These are phyloP conservation scores for Zaprionus lachaisei DNA, from an alignment of 1,140 invertebrate species.

Conservation along the genomic window DNA sequence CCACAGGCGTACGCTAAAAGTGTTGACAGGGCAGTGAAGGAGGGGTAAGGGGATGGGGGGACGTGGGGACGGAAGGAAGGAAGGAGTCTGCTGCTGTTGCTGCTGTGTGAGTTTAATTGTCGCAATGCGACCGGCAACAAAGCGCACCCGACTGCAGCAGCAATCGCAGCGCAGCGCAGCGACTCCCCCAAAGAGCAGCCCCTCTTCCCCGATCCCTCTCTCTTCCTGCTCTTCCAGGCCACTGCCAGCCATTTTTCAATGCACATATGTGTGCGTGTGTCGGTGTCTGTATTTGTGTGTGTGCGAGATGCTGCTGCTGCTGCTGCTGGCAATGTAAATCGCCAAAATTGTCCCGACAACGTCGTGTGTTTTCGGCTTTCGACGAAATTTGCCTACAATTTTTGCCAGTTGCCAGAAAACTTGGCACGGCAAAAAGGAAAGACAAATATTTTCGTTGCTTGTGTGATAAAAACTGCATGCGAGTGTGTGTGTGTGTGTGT, in stretches of 20 bases:
- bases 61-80: not conserved
- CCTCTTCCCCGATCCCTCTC: not conserved
- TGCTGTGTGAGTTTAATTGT: slow-evolving; percentile 65
- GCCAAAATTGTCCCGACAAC: slow-evolving; percentile 57
- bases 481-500: slow-evolving; percentile 13
- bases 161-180: slow-evolving; percentile 36
- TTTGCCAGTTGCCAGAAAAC: slow-evolving; percentile 57
- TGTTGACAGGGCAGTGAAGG: slow-evolving; percentile 27
- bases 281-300: slow-evolving; percentile 1
- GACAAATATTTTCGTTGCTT: slow-evolving; percentile 69
- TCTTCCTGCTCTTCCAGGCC: not conserved
- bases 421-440: slow-evolving; percentile 50
- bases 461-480: slow-evolving; percentile 61
- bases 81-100: not conserved
- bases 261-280: slow-evolving; percentile 20
- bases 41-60: not conserved
- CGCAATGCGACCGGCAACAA: slow-evolving; percentile 56
- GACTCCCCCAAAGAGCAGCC: slow-evolving; percentile 31
- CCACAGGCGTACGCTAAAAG: slow-evolving; percentile 30
- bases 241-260: slow-evolving; percentile 66
- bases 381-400: slow-evolving; percentile 69
- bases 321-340: slow-evolving; percentile 58
- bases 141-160: slow-evolving; percentile 33
- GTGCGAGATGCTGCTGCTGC: slow-evolving; percentile 4
- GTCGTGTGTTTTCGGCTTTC: slow-evolving; percentile 62